Percentiles rank a stretch among this genome's conserved stretches.
phyloP scores from a whole-genome alignment of 2,113 vertebrate species.

The Azemiops feae region DNA sequence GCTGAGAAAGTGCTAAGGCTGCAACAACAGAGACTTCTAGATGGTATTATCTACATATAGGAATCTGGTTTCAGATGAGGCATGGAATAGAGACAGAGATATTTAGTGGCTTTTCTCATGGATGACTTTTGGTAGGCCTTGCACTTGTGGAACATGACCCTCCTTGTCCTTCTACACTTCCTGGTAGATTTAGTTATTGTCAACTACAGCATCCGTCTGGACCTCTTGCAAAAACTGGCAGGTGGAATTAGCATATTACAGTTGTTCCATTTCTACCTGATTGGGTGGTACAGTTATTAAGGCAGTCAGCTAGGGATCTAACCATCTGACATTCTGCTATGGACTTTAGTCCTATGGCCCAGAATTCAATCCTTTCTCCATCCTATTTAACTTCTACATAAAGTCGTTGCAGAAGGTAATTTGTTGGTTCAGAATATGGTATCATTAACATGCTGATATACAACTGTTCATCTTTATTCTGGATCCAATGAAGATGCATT shows the following conservation, averaged over 20 bases:
- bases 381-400: not conserved
- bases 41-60: not conserved
- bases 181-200: not conserved
- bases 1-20: not conserved
- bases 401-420: not conserved
- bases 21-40: not conserved
- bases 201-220: not conserved
- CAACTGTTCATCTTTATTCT: not conserved
- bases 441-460: not conserved
- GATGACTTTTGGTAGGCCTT: not conserved
- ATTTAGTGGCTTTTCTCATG: not conserved
- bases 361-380: not conserved
- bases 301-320: not conserved
- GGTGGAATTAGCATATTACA: not conserved
- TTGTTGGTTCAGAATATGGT: not conserved
- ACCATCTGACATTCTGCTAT: not conserved
- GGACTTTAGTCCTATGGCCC: not conserved
- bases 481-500: not conserved
- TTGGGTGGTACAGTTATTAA: not conserved
- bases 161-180: not conserved
- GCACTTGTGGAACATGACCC: not conserved
- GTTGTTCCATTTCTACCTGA: not conserved
- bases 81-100: not conserved
- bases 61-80: not conserved
- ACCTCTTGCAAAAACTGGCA: not conserved